These are phyloP conservation scores for Polyommatus iphigenia DNA, from an alignment of 2,888 invertebrate genomes.

Conservation along the genomic window DNA sequence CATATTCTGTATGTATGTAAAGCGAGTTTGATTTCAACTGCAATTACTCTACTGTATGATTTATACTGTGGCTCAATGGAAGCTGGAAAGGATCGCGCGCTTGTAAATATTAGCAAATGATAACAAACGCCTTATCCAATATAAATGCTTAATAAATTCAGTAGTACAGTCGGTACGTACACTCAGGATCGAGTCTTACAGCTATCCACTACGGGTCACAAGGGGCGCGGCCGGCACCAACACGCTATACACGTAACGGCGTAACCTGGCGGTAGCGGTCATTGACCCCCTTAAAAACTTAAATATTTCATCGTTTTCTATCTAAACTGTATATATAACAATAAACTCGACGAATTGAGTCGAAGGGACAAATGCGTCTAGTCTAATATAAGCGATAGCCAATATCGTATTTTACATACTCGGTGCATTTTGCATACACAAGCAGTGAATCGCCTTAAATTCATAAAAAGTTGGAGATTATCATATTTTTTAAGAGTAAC, in stretches of 20 bases:
- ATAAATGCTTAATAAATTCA: conserved; percentile 17
- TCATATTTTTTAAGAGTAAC: too few species aligned
- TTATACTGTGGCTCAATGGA: neutral
- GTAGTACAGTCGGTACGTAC: conserved; percentile 14
- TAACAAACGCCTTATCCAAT: conserved; percentile 27
- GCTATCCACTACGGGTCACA: conserved; percentile 8
- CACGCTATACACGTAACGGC: neutral
- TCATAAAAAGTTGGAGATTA: too few species aligned
- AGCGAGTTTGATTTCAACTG: too few species aligned
- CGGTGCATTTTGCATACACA: too few species aligned
- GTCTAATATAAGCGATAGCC: too few species aligned
- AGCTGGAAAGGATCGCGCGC: neutral
- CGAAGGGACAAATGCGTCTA: neutral
- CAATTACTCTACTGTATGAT: neutral
- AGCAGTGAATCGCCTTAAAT: too few species aligned
- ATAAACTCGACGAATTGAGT: too few species aligned
- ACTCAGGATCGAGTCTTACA: conserved; percentile 4
- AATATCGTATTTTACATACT: too few species aligned
- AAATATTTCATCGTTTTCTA: neutral
- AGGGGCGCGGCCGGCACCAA: neutral
- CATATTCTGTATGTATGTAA: too few species aligned
- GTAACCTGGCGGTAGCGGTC: conserved; percentile 8
- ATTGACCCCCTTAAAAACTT: neutral
- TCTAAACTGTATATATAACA: neutral
- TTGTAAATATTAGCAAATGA: conserved; percentile 24